phyloP scores from a whole-genome alignment of 2,888 invertebrate genomes.

The Thera obeliscata region DNA sequence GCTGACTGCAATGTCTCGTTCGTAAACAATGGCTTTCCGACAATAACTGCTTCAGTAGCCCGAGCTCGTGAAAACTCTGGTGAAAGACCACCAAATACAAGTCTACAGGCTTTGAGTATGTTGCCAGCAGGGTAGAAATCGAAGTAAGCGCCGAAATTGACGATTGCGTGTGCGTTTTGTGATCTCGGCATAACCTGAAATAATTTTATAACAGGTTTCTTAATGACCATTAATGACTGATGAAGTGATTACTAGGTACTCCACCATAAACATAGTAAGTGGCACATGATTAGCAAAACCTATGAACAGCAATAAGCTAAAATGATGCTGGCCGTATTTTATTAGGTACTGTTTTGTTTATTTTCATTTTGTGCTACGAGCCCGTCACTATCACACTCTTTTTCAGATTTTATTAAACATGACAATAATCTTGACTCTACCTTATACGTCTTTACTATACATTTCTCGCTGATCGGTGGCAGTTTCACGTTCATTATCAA shows the following conservation, averaged over 20 bases:
- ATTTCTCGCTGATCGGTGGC: slow-evolving; percentile 73
- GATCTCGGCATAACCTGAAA: slow-evolving; percentile 88
- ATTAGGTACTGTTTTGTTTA: neutral
- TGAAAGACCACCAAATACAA: slow-evolving; percentile 86
- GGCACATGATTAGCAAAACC: too few species aligned
- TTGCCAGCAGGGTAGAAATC: slow-evolving; percentile 63
- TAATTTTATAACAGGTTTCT: neutral
- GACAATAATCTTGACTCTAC: slow-evolving; percentile 36
- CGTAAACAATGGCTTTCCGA: slow-evolving; percentile 69
- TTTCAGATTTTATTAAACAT: neutral
- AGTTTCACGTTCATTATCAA: slow-evolving; percentile 52
- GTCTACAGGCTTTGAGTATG: slow-evolving; percentile 46
- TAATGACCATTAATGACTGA: neutral
- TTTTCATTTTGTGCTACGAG: too few species aligned
- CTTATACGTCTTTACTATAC: slow-evolving; percentile 86
- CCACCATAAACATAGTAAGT: too few species aligned
- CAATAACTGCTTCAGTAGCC: slow-evolving; percentile 76
- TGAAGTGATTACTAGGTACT: too few species aligned
- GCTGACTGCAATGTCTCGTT: slow-evolving; percentile 68
- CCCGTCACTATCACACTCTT: too few species aligned
- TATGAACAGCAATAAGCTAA: neutral
- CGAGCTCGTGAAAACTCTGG: slow-evolving; percentile 70
- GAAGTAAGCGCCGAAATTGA: slow-evolving; percentile 89
- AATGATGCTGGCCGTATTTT: neutral
- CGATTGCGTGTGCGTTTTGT: slow-evolving; percentile 89